A percentile compares a stretch with the other conserved stretches of the same genome.
Conservation (phyloP, 1,140 invertebrate genomes). For the Drosophila truncata region DNA sequence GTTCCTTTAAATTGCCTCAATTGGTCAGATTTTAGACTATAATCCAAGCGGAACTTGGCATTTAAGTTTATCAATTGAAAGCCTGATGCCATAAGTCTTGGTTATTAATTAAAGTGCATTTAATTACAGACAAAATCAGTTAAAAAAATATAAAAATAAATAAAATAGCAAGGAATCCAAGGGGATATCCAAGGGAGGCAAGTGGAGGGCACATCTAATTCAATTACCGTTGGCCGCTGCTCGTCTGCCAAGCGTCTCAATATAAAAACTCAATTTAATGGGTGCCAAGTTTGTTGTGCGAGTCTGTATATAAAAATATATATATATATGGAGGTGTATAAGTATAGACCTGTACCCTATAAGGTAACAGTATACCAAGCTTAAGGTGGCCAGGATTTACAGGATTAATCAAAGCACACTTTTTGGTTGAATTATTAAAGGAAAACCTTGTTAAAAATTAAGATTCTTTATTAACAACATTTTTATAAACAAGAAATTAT, state of each 20-base stretch:
- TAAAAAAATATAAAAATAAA: too few species aligned
- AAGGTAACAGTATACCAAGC: background rate
- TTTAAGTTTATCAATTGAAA: background rate
- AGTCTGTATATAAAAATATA: too few species aligned
- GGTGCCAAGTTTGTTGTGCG: slow-evolving; percentile 54
- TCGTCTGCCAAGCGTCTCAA: slow-evolving; percentile 59
- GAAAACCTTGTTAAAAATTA: too few species aligned
- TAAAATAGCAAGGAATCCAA: background rate
- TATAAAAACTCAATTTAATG: slow-evolving; percentile 79
- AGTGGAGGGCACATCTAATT: slow-evolving; percentile 59
- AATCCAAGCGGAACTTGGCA: background rate
- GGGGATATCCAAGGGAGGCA: background rate
- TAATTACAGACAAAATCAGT: slow-evolving; percentile 44
- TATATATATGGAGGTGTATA: background rate
- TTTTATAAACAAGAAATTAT: too few species aligned
- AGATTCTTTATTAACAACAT: fast-evolving
- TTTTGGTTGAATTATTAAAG: too few species aligned
- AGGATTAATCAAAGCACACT: background rate
- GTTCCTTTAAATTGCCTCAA: slow-evolving; percentile 1
- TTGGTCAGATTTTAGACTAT: background rate
- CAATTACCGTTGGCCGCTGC: slow-evolving; percentile 60
- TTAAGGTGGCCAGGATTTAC: background rate
- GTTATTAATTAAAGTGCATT: slow-evolving; percentile 54
- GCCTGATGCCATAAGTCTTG: slow-evolving; percentile 4
- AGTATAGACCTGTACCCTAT: background rate